Conservation (phyloP, 2,113 vertebrate genomes). For the Sterrhoptilus dennistouni region DNA sequence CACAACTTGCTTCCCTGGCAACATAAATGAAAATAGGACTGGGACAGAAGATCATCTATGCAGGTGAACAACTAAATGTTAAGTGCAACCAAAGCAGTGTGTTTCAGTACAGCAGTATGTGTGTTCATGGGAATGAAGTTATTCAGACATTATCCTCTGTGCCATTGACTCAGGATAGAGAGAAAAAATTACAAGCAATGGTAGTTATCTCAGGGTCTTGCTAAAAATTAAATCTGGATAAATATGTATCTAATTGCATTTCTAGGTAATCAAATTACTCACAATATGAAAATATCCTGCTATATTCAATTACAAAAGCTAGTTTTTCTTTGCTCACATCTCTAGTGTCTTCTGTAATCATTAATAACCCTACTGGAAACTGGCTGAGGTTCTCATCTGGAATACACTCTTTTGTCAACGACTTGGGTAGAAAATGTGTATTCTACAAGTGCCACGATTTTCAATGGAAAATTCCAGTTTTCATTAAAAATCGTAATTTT, state of each 20-base stretch:
- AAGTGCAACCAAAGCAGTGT: neutral
- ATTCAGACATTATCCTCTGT: neutral
- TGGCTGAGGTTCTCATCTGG: neutral
- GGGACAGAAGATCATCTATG: neutral
- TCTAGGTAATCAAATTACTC: neutral
- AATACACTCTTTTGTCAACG: neutral
- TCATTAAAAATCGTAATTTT: neutral
- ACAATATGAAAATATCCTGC: neutral
- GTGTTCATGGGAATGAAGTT: neutral
- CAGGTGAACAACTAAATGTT: neutral
- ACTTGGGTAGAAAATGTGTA: neutral
- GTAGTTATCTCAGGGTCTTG: neutral
- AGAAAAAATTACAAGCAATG: neutral
- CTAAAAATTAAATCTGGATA: neutral
- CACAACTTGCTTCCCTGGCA: neutral
- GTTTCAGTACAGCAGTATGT: neutral
- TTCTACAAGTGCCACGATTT: neutral
- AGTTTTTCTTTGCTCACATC: neutral
- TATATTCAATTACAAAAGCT: neutral
- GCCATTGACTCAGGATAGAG: neutral
- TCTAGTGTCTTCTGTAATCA: neutral
- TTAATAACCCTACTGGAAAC: neutral
- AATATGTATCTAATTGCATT: neutral
- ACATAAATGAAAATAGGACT: neutral
- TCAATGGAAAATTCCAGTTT: neutral